Conservation (phyloP, 2,113 vertebrate genomes). For the Peromyscus maniculatus region DNA sequence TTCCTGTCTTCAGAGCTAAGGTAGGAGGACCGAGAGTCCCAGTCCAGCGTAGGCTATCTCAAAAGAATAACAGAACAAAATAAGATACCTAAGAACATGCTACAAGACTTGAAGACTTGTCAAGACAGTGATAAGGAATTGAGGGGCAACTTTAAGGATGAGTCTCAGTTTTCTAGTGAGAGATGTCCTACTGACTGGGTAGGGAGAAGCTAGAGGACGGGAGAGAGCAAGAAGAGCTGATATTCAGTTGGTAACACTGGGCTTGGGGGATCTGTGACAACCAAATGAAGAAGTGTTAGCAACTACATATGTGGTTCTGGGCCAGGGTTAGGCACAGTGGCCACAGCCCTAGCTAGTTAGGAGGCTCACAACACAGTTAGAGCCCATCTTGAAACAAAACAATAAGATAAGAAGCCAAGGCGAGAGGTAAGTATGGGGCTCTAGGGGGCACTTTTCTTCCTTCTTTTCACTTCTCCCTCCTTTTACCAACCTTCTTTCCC, state of each 20-base stretch:
- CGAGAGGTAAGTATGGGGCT: background rate
- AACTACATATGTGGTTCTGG: background rate
- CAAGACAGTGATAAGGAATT: background rate
- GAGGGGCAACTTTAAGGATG: background rate
- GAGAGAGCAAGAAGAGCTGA: background rate
- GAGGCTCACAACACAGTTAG: background rate
- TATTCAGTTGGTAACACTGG: background rate
- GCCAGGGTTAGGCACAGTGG: background rate
- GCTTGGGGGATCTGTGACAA: background rate
- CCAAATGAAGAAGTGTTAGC: background rate
- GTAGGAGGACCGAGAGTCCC: background rate
- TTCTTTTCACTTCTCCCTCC: background rate
- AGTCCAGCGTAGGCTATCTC: background rate
- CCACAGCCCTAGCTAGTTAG: background rate
- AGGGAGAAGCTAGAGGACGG: background rate
- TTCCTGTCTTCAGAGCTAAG: background rate
- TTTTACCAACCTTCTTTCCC: background rate
- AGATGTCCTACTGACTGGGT: background rate
- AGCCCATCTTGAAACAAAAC: background rate
- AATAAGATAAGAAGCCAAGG: background rate
- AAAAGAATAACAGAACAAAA: background rate
- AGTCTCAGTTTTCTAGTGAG: background rate
- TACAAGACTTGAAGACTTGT: conserved; percentile 26
- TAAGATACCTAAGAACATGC: background rate
- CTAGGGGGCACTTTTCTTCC: background rate